phyloP scores from a whole-genome alignment of 2,113 vertebrate genomes.

The Malurus melanocephalus region DNA sequence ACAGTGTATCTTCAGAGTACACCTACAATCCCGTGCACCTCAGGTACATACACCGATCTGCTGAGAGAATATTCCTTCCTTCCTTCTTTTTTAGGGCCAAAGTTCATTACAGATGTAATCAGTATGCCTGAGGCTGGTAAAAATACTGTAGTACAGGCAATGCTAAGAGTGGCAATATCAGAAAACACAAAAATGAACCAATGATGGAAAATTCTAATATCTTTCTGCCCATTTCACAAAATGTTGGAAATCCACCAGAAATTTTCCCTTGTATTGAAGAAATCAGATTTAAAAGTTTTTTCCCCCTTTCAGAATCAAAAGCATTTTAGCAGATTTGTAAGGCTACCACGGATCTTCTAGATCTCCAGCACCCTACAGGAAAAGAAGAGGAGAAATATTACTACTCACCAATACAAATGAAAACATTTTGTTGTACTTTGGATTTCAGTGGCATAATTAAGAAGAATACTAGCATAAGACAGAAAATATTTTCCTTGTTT shows the following conservation, averaged over 20 bases:
- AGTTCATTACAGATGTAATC: slow-evolving; percentile 71
- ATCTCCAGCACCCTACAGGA: slow-evolving; percentile 91
- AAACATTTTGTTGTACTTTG: slow-evolving; percentile 53
- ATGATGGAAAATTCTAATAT: slow-evolving; percentile 84
- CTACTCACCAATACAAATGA: slow-evolving; percentile 63
- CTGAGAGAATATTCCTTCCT: slow-evolving; percentile 65
- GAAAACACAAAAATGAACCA: slow-evolving; percentile 80
- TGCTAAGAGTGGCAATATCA: slow-evolving; percentile 79
- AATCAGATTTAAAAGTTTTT: slow-evolving; percentile 83
- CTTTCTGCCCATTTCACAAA: slow-evolving; percentile 82
- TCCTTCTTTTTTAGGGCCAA: slow-evolving; percentile 67
- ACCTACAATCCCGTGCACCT: slow-evolving; percentile 71
- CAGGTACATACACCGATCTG: slow-evolving; percentile 63
- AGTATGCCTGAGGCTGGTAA: slow-evolving; percentile 75
- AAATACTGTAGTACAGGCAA: slow-evolving; percentile 80
- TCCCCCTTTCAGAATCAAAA: slow-evolving; percentile 88
- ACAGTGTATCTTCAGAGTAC: slow-evolving; percentile 71
- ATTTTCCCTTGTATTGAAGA: slow-evolving; percentile 81
- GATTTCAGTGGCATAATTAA: slow-evolving; percentile 54
- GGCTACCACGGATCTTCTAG: slow-evolving; percentile 97
- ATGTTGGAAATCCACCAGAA: slow-evolving; percentile 83
- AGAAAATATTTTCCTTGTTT: slow-evolving; percentile 9
- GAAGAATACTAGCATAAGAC: slow-evolving; percentile 21
- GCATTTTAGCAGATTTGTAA: slow-evolving; percentile 82
- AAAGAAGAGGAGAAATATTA: slow-evolving; percentile 79